Evolutionary conservation across 2,888 invertebrate genomes (phyloP).

Genomic region (Heliconius sara): DNA sequence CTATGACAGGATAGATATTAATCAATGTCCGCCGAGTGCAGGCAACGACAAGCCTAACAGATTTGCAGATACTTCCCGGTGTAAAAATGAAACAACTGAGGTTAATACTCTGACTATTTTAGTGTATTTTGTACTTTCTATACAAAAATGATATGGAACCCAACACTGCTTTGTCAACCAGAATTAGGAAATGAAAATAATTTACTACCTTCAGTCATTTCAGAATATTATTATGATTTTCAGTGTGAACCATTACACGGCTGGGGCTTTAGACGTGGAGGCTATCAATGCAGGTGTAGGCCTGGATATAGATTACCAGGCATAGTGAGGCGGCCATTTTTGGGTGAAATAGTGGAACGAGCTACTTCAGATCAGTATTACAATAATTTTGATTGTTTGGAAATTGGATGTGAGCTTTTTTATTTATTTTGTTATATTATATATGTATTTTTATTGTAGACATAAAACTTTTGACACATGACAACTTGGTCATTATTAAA

Average conservation of each 20-base stretch:
- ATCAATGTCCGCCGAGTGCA: conserved; percentile 95
- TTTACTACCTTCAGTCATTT: too few relatives aligned
- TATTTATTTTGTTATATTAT: not conserved
- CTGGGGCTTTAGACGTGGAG: conserved; percentile 97
- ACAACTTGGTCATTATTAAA: too few relatives aligned
- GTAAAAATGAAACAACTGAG: conserved; percentile 83
- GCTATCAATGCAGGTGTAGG: conserved; percentile 96
- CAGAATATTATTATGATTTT: conserved; percentile 40
- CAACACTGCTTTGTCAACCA: too few relatives aligned
- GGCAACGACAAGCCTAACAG: conserved; percentile 95
- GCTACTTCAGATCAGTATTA: conserved; percentile 97
- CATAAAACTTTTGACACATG: not conserved
- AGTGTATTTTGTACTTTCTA: too few relatives aligned
- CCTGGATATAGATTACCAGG: conserved; percentile 95
- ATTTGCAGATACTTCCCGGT: conserved; percentile 95
- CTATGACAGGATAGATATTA: conserved; percentile 97
- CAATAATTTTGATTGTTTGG: conserved; percentile 94
- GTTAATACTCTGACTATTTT: conserved; percentile 28
- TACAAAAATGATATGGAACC: too few relatives aligned
- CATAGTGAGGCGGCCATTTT: conserved; percentile 93
- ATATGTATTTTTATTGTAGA: not conserved
- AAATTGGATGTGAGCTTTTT: conserved; percentile 92
- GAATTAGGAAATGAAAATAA: too few relatives aligned
- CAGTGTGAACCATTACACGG: conserved; percentile 98
- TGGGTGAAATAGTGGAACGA: conserved; percentile 96